Percentiles rank a stretch among this genome's conserved stretches.
Conservation (phyloP, 2,888 invertebrate genomes). For the Cenopis cana region DNA sequence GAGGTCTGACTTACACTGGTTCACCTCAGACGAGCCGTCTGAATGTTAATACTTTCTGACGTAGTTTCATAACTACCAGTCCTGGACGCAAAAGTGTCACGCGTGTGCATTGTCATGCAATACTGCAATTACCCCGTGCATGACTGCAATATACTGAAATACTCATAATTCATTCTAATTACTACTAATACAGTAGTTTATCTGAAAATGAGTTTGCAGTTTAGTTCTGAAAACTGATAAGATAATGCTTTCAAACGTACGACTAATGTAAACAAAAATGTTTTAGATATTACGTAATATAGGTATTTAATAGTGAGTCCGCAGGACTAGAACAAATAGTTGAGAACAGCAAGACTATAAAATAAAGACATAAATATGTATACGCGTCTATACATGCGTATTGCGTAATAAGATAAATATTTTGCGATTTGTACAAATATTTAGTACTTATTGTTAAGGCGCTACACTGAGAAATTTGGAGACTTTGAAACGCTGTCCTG, state of each 20-base stretch:
- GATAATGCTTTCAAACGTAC: background rate
- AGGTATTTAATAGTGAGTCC: background rate
- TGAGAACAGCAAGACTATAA: no score
- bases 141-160: conserved; percentile 47
- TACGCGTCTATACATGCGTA: no score
- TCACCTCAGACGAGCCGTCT: background rate
- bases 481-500: no score
- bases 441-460: no score
- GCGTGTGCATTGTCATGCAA: conserved; percentile 65
- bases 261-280: background rate
- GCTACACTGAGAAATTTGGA: no score
- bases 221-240: conserved; percentile 12
- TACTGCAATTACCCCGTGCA: conserved; percentile 61
- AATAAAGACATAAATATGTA: no score
- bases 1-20: background rate
- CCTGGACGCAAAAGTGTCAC: conserved; percentile 59
- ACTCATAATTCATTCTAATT: conserved; percentile 39
- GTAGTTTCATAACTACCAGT: conserved; percentile 44
- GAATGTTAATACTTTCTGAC: no score
- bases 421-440: no score
- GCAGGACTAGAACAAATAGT: background rate
- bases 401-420: no score
- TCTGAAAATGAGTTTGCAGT: conserved; percentile 15
- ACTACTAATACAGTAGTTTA: conserved; percentile 26
- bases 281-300: background rate